These are phyloP conservation scores for Pogonognathellus flavescens DNA, from an alignment of 1,140 invertebrate genomes.

Conservation along the genomic window DNA sequence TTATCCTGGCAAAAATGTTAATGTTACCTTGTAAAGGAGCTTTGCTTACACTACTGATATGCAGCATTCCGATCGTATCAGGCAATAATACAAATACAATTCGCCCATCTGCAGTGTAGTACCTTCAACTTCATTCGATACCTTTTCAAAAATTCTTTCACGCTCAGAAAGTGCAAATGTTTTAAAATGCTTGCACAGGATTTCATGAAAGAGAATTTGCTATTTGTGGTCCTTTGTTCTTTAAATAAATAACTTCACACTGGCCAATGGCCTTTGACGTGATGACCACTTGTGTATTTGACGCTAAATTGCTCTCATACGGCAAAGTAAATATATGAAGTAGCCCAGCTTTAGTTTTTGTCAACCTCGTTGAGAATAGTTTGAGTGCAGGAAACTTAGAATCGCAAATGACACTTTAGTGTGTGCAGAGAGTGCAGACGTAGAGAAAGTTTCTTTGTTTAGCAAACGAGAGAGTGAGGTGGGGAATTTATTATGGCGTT, in stretches of 20 bases:
- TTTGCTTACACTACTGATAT: too few species aligned
- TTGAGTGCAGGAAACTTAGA: neutral
- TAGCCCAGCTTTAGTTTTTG: neutral
- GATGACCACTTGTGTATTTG: neutral
- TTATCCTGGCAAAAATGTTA: too few species aligned
- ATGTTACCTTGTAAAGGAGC: too few species aligned
- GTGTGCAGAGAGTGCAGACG: too few species aligned
- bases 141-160: too few species aligned
- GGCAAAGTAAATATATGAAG: neutral
- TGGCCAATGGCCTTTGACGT: constrained; percentile 28
- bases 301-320: neutral
- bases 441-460: constrained; percentile 14
- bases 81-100: too few species aligned
- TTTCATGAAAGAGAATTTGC: neutral
- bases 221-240: neutral
- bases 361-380: neutral
- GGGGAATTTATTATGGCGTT: constrained; percentile 9
- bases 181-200: neutral
- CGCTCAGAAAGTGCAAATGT: neutral
- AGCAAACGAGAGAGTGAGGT: neutral
- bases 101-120: too few species aligned
- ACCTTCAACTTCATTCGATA: too few species aligned
- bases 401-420: constrained; percentile 11
- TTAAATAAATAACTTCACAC: neutral
- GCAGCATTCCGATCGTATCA: too few species aligned